Percentiles rank a stretch among this genome's conserved stretches.
Evolutionary conservation across 2,113 vertebrate genomes (phyloP).

Genomic region (Aegotheles bennettii): DNA sequence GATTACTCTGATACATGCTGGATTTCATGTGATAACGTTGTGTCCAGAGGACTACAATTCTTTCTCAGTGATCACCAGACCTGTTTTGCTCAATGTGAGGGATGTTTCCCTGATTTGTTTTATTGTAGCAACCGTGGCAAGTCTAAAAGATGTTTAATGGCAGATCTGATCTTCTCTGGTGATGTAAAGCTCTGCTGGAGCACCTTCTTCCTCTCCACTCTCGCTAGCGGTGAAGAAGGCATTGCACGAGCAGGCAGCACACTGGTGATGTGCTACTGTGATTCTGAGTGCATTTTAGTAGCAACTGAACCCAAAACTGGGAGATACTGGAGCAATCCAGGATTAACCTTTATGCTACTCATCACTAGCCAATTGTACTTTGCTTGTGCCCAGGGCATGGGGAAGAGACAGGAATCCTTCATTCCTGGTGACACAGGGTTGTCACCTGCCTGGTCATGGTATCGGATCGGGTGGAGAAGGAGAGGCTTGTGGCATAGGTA

Average conservation of each 20-base stretch:
- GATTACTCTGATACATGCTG: background rate
- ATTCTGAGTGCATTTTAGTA: background rate
- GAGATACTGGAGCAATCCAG: background rate
- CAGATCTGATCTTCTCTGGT: background rate
- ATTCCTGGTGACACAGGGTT: fast-evolving
- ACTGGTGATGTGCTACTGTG: background rate
- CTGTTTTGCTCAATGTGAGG: background rate
- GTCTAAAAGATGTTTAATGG: background rate
- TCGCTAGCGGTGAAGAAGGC: fast-evolving
- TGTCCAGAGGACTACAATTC: background rate
- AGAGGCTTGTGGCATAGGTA: background rate
- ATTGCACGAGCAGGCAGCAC: background rate
- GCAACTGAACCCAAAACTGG: background rate
- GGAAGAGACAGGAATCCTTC: background rate
- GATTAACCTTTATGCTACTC: background rate
- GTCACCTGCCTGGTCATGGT: background rate
- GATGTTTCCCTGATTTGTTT: background rate
- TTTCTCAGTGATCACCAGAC: background rate
- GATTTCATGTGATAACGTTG: background rate
- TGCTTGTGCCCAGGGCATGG: background rate
- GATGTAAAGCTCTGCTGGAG: background rate
- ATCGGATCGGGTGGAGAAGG: background rate
- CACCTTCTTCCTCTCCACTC: background rate
- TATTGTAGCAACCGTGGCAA: background rate
- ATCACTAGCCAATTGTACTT: background rate